phyloP scores from a whole-genome alignment of 2,888 invertebrate genomes.

The Chrysotoxum bicinctum region DNA sequence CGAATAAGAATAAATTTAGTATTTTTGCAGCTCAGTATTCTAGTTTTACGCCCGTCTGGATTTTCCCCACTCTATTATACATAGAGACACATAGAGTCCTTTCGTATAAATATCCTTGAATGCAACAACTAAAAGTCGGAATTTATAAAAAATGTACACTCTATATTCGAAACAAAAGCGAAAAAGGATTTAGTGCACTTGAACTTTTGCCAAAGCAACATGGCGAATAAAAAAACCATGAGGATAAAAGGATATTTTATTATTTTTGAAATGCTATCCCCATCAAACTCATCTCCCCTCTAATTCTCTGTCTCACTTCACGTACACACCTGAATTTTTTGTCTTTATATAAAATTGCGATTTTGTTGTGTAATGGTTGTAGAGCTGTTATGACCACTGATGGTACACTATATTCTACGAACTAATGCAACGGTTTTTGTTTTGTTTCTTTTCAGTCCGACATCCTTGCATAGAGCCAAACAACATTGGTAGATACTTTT shows the following conservation, averaged over 20 bases:
- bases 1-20: conserved; percentile 53
- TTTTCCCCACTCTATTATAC: conserved; percentile 29
- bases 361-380: conserved; percentile 24
- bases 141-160: conserved; percentile 27
- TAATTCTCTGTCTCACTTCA: neutral
- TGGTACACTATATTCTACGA: neutral
- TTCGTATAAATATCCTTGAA: conserved; percentile 15
- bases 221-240: neutral
- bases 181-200: conserved; percentile 67
- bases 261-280: conserved; percentile 51
- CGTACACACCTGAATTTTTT: neutral
- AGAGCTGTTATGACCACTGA: neutral
- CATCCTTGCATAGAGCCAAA: neutral
- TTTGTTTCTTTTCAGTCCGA: neutral
- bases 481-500: neutral
- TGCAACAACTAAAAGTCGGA: conserved; percentile 48
- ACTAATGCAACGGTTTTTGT: neutral
- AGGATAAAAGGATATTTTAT: conserved; percentile 61
- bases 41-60: conserved; percentile 59
- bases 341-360: conserved; percentile 4
- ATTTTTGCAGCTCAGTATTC: conserved; percentile 38
- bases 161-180: conserved; percentile 63
- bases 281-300: neutral
- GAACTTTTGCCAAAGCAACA: conserved; percentile 66
- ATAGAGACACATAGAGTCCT: neutral